Percentiles rank a stretch among this genome's conserved stretches.
phyloP scores from a whole-genome alignment of 2,113 vertebrate species.

The Tetraodon nigroviridis region DNA sequence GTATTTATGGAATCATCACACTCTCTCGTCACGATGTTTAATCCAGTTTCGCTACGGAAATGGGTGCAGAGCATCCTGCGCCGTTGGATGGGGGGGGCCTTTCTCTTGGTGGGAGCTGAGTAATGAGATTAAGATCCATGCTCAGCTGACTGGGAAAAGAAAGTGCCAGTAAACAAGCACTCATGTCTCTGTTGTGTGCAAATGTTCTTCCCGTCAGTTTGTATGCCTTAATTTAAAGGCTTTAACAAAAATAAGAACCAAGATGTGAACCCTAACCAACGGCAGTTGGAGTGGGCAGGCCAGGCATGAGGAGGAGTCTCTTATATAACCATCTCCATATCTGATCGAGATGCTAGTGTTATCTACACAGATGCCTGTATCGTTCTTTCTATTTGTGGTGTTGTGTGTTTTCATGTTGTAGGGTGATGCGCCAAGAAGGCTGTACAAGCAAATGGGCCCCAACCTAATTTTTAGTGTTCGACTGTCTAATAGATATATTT shows the following conservation, averaged over 20 bases:
- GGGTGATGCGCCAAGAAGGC: conserved; percentile 45
- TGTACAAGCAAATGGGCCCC: conserved; percentile 29
- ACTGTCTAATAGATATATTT: conserved; percentile 45
- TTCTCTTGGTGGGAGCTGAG: conserved; percentile 51
- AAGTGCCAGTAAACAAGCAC: conserved; percentile 37
- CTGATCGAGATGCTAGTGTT: conserved; percentile 46
- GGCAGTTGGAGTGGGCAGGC: conserved; percentile 34
- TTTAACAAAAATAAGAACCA: conserved; percentile 20
- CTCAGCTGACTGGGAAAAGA: conserved; percentile 31
- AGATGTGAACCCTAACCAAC: conserved; percentile 30
- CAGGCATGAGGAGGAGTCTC: conserved; percentile 44
- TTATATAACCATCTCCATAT: conserved; percentile 44
- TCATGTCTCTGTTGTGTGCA: conserved; percentile 24
- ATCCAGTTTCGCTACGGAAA: conserved; percentile 55
- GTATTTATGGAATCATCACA: not conserved
- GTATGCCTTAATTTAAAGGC: conserved; percentile 39
- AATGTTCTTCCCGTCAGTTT: conserved; percentile 26
- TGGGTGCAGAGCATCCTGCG: conserved; percentile 19
- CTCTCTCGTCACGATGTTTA: conserved; percentile 34
- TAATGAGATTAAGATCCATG: conserved; percentile 60
- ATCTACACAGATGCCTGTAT: conserved; percentile 27
- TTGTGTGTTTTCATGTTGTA: conserved; percentile 18
- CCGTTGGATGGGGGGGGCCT: conserved; percentile 15
- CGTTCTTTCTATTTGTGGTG: conserved; percentile 30
- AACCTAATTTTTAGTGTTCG: conserved; percentile 44